These are phyloP conservation scores for Scaptomyza parva DNA, from an alignment of 2,888 invertebrate genomes.

Conservation along the genomic window DNA sequence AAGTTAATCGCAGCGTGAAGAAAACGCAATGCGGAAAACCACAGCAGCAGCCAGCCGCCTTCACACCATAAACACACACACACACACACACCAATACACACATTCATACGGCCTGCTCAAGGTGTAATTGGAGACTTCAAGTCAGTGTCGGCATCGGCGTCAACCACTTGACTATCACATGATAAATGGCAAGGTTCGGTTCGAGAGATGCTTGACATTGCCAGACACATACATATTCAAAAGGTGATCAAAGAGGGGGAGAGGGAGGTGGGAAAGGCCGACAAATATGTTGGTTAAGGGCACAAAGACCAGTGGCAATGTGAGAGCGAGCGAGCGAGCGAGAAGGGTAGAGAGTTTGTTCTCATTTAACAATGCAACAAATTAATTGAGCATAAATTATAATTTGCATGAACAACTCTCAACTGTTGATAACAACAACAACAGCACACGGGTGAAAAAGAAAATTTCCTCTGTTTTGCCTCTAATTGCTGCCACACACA, in stretches of 20 bases:
- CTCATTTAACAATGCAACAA: constrained; percentile 70
- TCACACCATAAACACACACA: constrained; percentile 3
- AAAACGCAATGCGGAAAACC: constrained; percentile 61
- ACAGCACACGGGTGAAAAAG: too few relatives aligned
- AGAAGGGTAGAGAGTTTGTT: background rate
- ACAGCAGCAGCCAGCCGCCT: constrained; percentile 39
- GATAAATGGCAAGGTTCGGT: constrained; percentile 40
- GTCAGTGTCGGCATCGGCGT: constrained; percentile 24
- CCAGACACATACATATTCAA: constrained; percentile 1
- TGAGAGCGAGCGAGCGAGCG: background rate
- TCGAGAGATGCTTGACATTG: constrained; percentile 30
- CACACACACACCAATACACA: too few relatives aligned
- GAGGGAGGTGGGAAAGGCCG: too few relatives aligned
- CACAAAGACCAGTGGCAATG: constrained; percentile 16
- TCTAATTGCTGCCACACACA: constrained; percentile 73
- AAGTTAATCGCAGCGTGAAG: constrained; percentile 75
- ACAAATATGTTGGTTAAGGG: constrained; percentile 10
- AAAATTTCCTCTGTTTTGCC: constrained; percentile 6
- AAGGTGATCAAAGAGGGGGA: background rate
- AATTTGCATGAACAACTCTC: constrained; percentile 31
- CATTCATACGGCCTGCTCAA: too few relatives aligned
- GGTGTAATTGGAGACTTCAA: constrained; percentile 42
- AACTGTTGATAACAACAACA: background rate
- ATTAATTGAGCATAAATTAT: constrained; percentile 78
- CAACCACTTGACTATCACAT: constrained; percentile 45